These are phyloP conservation scores for Pocillopora meandrina DNA, from an alignment of 92 coral and sea anemone species.

Conservation along the genomic window DNA sequence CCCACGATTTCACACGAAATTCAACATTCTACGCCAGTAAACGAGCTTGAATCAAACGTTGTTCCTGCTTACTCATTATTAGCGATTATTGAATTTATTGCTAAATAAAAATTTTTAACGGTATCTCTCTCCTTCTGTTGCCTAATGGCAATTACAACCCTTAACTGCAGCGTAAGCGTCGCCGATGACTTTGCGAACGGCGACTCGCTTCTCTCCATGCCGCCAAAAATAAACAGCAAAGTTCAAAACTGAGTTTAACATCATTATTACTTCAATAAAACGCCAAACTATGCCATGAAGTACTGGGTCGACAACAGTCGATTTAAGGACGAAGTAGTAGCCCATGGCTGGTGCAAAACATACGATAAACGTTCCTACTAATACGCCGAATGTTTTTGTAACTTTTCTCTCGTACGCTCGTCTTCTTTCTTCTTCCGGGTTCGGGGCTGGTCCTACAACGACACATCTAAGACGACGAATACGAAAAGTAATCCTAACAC, in stretches of 20 bases:
- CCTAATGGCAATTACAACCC: constrained; percentile 28
- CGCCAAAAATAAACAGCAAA: constrained; percentile 32
- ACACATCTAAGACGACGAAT: constrained; percentile 23
- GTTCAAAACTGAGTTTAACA: constrained; percentile 31
- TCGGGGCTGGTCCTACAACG: constrained; percentile 6
- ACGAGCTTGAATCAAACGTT: background rate
- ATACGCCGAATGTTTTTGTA: constrained; percentile 16
- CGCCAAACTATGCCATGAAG: constrained; percentile 41
- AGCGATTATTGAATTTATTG: background rate
- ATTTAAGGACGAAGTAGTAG: constrained; percentile 15
- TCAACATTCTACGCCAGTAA: background rate
- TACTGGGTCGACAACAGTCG: background rate
- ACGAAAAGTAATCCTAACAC: constrained; percentile 18
- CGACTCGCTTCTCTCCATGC: constrained; percentile 30
- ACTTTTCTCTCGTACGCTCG: constrained; percentile 24
- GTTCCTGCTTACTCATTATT: background rate
- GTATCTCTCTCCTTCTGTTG: background rate
- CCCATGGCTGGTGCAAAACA: constrained; percentile 33
- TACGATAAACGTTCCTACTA: background rate
- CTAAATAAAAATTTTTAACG: background rate
- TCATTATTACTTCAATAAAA: constrained; percentile 34
- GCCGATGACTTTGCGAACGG: constrained; percentile 21
- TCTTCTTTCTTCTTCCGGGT: constrained; percentile 31
- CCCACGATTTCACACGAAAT: constrained; percentile 14
- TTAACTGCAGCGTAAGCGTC: constrained; percentile 15